phyloP scores from a whole-genome alignment of 2,888 invertebrate genomes.

The Xanthorhoe spadicearia region DNA sequence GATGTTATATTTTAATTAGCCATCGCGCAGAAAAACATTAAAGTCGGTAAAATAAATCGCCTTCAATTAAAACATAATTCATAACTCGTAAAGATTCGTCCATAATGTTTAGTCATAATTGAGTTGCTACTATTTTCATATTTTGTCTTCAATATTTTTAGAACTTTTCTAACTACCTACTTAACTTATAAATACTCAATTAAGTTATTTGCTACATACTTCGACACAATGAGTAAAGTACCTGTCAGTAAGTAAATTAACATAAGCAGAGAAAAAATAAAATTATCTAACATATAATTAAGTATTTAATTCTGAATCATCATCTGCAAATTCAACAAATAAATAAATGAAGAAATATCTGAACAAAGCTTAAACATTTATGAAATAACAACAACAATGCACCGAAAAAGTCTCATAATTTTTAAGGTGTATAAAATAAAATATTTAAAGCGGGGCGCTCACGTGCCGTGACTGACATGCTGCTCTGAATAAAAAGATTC shows the following conservation, averaged over 20 bases:
- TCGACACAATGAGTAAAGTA: too few species aligned
- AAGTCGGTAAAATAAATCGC: slow-evolving; percentile 9
- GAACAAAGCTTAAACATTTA: slow-evolving; percentile 14
- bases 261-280: background rate
- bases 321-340: background rate
- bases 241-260: too few species aligned
- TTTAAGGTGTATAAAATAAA: slow-evolving; percentile 25
- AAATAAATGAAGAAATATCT: background rate
- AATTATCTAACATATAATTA: background rate
- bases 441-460: slow-evolving; percentile 25
- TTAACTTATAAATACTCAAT: background rate
- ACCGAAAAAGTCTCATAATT: slow-evolving; percentile 22
- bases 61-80: slow-evolving; percentile 12
- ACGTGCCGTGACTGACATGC: slow-evolving; percentile 35
- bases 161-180: too few species aligned
- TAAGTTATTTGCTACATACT: too few species aligned
- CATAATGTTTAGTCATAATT: background rate
- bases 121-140: background rate
- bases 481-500: slow-evolving; percentile 31
- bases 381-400: slow-evolving; percentile 20
- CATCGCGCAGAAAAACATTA: slow-evolving; percentile 6
- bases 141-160: background rate
- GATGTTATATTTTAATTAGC: slow-evolving; percentile 15
- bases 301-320: background rate
- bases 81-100: slow-evolving; percentile 10